Evolutionary conservation across 2,888 invertebrate genomes (phyloP).

Genomic region (Himalopsyche tibetana): DNA sequence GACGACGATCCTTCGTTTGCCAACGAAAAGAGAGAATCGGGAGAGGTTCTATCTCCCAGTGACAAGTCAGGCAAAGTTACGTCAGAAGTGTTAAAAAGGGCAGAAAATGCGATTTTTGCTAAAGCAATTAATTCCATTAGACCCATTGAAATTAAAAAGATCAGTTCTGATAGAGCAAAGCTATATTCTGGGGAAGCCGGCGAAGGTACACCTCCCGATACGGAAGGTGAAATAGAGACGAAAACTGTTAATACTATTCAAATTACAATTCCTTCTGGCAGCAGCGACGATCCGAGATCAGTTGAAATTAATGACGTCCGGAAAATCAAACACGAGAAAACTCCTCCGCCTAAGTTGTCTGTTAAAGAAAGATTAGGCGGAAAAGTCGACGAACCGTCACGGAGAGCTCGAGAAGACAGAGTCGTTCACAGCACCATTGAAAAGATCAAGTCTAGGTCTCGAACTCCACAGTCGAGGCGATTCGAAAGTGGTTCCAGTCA

Average conservation of each 20-base stretch:
- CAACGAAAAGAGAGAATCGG: slow-evolving; percentile 74
- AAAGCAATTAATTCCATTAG: slow-evolving; percentile 90
- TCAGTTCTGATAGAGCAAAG: slow-evolving; percentile 82
- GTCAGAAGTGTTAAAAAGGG: slow-evolving; percentile 91
- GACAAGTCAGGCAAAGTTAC: slow-evolving; percentile 84
- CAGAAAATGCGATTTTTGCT: slow-evolving; percentile 94
- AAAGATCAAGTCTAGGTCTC: slow-evolving; percentile 76
- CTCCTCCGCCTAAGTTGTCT: slow-evolving; percentile 81
- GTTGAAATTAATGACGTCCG: slow-evolving; percentile 74
- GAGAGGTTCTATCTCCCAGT: slow-evolving; percentile 75
- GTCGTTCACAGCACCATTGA: slow-evolving; percentile 77
- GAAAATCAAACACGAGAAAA: slow-evolving; percentile 70
- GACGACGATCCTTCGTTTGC: slow-evolving; percentile 78
- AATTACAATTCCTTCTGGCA: slow-evolving; percentile 76
- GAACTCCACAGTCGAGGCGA: slow-evolving; percentile 72
- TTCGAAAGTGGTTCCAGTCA: slow-evolving; percentile 67
- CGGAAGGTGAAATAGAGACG: slow-evolving; percentile 67
- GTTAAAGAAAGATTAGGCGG: slow-evolving; percentile 89
- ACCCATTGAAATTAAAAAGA: slow-evolving; percentile 86
- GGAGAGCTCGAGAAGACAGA: slow-evolving; percentile 74
- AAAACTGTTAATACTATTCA: slow-evolving; percentile 75
- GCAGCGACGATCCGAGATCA: slow-evolving; percentile 73
- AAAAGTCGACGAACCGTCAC: slow-evolving; percentile 81
- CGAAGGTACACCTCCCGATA: slow-evolving; percentile 66
- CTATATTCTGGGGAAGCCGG: slow-evolving; percentile 77